These are phyloP conservation scores for Sebastes hopkinsi DNA, from an alignment of 2,797 vertebrate species.

Conservation along the genomic window DNA sequence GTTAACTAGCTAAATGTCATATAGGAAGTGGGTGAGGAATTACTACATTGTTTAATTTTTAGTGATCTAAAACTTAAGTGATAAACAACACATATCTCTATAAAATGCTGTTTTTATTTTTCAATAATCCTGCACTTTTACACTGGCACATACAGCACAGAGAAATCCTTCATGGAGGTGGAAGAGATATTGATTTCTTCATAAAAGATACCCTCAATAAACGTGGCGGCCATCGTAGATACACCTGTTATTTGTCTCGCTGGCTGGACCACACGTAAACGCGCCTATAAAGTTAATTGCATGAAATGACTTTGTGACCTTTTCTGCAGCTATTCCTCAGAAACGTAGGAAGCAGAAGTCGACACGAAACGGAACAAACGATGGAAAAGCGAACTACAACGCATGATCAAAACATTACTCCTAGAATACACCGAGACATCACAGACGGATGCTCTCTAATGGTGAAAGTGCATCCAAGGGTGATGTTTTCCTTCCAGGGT, in stretches of 20 bases:
- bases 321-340: neutral
- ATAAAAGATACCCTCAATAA: neutral
- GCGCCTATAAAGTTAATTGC: neutral
- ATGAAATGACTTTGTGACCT: conserved; percentile 9
- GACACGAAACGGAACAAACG: neutral
- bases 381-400: neutral
- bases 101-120: neutral
- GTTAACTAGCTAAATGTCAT: neutral
- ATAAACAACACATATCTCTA: neutral
- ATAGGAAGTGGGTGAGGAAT: neutral
- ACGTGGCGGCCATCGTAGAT: neutral
- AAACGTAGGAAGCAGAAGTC: neutral
- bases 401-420: conserved; percentile 9
- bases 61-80: neutral
- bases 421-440: neutral
- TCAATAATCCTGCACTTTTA: neutral
- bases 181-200: neutral
- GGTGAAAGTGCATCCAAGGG: conserved; percentile 2
- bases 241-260: neutral
- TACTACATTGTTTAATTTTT: neutral
- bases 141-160: neutral
- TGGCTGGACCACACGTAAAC: neutral
- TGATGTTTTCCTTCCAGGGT: conserved; percentile 4
- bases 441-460: neutral
- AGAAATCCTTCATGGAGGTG: neutral